These are phyloP conservation scores for Caracal caracal DNA, from an alignment of 2,113 vertebrate species.

Conservation along the genomic window DNA sequence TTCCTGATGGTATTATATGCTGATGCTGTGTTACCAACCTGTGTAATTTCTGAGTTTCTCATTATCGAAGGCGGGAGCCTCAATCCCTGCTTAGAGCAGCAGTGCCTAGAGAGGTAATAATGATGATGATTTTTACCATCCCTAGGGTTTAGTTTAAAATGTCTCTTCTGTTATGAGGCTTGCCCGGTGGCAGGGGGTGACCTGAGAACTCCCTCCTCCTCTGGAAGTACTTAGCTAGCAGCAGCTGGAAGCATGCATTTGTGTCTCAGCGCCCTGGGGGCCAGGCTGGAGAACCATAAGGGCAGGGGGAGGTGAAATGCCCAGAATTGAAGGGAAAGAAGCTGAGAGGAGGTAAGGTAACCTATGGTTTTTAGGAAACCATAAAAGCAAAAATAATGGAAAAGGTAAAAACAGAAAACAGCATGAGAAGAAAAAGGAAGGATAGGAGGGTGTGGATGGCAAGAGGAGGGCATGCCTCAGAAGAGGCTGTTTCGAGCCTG, in stretches of 20 bases:
- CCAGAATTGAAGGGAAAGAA: background rate
- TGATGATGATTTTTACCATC: constrained; percentile 19
- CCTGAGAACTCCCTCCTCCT: background rate
- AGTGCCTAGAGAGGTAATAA: constrained; percentile 29
- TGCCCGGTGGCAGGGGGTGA: background rate
- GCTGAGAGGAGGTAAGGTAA: background rate
- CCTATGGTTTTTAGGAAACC: background rate
- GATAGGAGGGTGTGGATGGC: background rate
- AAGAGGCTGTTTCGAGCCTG: background rate
- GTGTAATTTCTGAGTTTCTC: constrained; percentile 45
- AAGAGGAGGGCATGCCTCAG: background rate
- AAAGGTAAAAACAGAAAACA: background rate
- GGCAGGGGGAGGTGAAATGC: background rate
- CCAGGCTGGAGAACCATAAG: background rate
- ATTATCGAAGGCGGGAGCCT: background rate
- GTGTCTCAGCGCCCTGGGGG: background rate
- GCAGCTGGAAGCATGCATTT: background rate
- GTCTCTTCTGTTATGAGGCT: constrained; percentile 11
- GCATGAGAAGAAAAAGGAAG: background rate
- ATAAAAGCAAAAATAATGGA: background rate
- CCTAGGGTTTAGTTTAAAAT: constrained; percentile 22
- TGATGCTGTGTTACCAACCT: background rate
- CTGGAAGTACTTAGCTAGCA: background rate
- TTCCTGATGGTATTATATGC: background rate
- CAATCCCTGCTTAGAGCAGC: background rate